phyloP scores from a whole-genome alignment of 2,888 invertebrate genomes.

The Lithophane leautieri region DNA sequence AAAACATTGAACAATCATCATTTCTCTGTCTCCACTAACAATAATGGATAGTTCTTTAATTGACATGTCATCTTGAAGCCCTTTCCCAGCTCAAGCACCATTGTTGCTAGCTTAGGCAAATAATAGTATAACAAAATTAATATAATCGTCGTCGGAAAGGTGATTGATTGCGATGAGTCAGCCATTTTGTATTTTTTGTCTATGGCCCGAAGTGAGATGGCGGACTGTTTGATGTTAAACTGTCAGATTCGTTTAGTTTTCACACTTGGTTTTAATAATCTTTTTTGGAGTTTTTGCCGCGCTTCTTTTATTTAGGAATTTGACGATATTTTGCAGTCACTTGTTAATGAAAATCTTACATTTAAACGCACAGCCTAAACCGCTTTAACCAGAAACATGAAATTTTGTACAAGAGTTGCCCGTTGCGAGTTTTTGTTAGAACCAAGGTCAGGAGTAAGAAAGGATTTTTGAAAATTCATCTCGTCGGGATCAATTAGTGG shows the following conservation, averaged over 20 bases:
- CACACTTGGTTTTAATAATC: constrained; percentile 57
- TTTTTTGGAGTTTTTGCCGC: constrained; percentile 14
- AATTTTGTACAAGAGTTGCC: not conserved
- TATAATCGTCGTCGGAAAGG: constrained; percentile 88
- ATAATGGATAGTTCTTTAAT: constrained; percentile 86
- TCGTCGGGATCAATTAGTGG: accelerated
- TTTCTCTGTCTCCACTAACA: constrained; percentile 74
- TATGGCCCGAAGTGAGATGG: constrained; percentile 57
- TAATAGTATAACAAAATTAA: constrained; percentile 87
- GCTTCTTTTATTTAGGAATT: not conserved
- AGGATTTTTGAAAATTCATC: not conserved
- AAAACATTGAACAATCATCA: constrained; percentile 36
- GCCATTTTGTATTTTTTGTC: constrained; percentile 77
- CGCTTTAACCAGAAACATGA: not conserved
- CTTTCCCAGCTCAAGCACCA: constrained; percentile 78
- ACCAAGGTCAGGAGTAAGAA: not conserved
- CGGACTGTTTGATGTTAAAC: constrained; percentile 65
- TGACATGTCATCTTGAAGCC: constrained; percentile 86
- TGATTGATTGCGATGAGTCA: constrained; percentile 88
- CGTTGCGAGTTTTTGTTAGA: not conserved
- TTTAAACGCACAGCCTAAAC: not conserved
- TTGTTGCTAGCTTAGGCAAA: constrained; percentile 88
- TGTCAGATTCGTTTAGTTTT: constrained; percentile 67
- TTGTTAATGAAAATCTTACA: not conserved
- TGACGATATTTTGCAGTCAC: not conserved